Conservation (phyloP, 1,140 invertebrate species). For the Phocides pigmalion region DNA sequence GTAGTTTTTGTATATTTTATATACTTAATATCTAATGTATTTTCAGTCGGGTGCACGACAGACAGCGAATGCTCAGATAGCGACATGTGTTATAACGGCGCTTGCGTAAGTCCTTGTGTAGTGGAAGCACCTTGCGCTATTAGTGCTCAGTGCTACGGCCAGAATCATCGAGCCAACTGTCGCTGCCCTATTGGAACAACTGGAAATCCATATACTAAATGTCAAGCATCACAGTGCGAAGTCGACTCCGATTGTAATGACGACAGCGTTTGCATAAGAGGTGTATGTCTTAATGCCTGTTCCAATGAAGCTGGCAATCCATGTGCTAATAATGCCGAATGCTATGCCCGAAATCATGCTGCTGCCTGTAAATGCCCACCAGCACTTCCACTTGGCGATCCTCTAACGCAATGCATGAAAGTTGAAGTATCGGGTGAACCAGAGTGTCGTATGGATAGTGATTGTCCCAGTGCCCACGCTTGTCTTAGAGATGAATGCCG, state of each 20-base stretch:
- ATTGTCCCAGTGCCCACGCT: conserved; percentile 91
- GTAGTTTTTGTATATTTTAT: too few relatives aligned
- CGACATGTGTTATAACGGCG: conserved; percentile 92
- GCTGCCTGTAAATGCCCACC: conserved; percentile 91
- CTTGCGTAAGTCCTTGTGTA: conserved; percentile 91
- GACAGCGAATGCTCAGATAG: conserved; percentile 91
- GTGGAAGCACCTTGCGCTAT: conserved; percentile 91
- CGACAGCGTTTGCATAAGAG: conserved; percentile 88
- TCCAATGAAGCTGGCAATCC: conserved; percentile 84
- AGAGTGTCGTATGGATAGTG: conserved; percentile 90
- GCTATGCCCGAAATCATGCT: conserved; percentile 90
- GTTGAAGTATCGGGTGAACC: conserved; percentile 83
- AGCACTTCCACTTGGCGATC: conserved; percentile 89
- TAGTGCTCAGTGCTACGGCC: conserved; percentile 92
- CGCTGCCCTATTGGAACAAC: conserved; percentile 88
- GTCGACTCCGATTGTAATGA: conserved; percentile 89
- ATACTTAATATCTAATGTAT: conserved; percentile 42
- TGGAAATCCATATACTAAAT: conserved; percentile 91
- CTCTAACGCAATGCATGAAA: conserved; percentile 89
- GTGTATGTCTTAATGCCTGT: conserved; percentile 91
- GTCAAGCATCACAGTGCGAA: conserved; percentile 92
- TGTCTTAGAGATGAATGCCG: conserved; percentile 92
- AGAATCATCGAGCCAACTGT: conserved; percentile 90
- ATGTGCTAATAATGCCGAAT: conserved; percentile 92
- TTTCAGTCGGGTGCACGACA: conserved; percentile 90